A percentile compares a stretch with the other conserved stretches of the same genome.
Evolutionary conservation across 2,797 vertebrate genomes (phyloP).

Genomic region (Cuculus canorus): DNA sequence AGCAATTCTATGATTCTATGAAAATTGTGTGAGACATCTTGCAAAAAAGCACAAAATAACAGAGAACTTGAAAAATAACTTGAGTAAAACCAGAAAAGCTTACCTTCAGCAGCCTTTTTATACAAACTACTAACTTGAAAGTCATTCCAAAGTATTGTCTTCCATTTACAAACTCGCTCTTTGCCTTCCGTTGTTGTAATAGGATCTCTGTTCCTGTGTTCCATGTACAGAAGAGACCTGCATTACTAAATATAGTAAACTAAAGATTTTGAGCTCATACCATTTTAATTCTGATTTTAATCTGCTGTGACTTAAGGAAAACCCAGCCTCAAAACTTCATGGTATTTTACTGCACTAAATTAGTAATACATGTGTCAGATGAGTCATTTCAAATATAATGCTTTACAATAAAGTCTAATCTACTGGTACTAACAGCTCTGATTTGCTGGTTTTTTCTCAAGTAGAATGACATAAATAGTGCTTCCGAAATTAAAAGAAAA

Average conservation of each 20-base stretch:
- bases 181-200: neutral
- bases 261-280: neutral
- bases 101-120: neutral
- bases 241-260: neutral
- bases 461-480: constrained; percentile 18
- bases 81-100: neutral
- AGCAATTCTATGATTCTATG: too few relatives aligned
- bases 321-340: constrained; percentile 10
- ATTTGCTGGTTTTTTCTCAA: constrained; percentile 27
- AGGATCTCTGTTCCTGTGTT: neutral
- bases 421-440: neutral
- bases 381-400: constrained; percentile 34
- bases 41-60: neutral
- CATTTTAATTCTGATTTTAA: neutral
- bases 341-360: constrained; percentile 42
- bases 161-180: neutral
- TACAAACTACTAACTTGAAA: neutral
- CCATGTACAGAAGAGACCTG: neutral
- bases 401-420: constrained; percentile 46
- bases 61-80: neutral
- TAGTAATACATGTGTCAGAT: constrained; percentile 23
- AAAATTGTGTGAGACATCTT: neutral
- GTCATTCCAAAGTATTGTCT: neutral
- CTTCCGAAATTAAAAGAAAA: constrained; percentile 17
- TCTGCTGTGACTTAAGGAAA: neutral